Evolutionary conservation across 2,888 invertebrate species (phyloP).

Genomic region (Spilarctia lutea): DNA sequence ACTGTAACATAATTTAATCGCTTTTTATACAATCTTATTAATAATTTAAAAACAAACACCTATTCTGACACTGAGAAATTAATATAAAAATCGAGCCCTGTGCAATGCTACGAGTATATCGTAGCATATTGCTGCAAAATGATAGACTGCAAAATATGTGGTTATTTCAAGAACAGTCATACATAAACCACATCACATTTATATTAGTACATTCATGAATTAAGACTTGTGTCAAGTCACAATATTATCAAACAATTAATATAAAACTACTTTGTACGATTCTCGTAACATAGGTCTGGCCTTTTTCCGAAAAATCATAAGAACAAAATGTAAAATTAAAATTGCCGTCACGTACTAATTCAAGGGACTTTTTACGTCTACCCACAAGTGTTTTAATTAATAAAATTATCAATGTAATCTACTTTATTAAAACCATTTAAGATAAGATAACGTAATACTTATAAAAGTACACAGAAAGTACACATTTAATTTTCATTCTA

Average conservation of each 20-base stretch:
- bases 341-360: constrained; percentile 16
- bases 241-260: neutral
- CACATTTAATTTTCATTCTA: constrained; percentile 14
- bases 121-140: no score
- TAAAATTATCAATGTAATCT: constrained; percentile 23
- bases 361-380: constrained; percentile 26
- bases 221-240: no score
- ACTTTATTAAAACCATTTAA: constrained; percentile 31
- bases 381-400: constrained; percentile 36
- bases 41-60: no score
- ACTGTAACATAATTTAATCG: neutral
- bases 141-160: no score
- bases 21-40: neutral
- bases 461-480: neutral
- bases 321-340: neutral
- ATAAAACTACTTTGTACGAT: neutral
- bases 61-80: no score
- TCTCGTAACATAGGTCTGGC: neutral
- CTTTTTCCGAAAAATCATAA: neutral
- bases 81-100: no score
- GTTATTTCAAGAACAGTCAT: no score
- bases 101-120: no score
- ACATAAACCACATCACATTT: no score
- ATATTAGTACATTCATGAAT: no score
- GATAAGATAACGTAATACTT: constrained; percentile 8